Conservation (phyloP, 2,888 invertebrate species). For the Thereva unica region DNA sequence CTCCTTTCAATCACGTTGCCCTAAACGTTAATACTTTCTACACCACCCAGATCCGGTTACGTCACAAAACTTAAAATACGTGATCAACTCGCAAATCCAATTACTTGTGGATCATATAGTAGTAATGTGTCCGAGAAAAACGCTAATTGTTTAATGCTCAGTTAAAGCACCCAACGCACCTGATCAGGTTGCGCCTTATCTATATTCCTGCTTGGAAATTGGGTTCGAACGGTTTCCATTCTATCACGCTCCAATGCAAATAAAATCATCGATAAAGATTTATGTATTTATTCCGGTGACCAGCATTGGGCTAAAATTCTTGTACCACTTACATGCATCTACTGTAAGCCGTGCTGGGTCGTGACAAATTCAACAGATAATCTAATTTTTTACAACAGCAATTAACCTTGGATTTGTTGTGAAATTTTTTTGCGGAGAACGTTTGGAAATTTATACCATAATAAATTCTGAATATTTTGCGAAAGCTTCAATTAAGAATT, state of each 20-base stretch:
- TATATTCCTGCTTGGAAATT: not conserved
- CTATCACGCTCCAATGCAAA: constrained; percentile 24
- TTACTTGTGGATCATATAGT: no score
- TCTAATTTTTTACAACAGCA: constrained; percentile 12
- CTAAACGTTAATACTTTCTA: no score
- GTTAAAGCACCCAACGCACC: no score
- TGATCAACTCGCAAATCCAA: no score
- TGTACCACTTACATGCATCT: not conserved
- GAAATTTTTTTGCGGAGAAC: constrained; percentile 8
- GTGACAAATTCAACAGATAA: constrained; percentile 21
- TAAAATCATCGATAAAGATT: constrained; percentile 24
- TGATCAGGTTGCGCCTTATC: no score
- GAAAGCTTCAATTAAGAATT: not conserved
- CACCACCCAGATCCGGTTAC: no score
- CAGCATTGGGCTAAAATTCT: not conserved
- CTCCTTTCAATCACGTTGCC: no score
- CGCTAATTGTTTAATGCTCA: no score
- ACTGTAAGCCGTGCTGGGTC: not conserved
- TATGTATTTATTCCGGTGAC: constrained; percentile 25
- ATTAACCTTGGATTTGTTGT: constrained; percentile 13
- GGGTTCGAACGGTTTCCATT: constrained; percentile 4
- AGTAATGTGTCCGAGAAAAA: no score
- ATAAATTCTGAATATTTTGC: constrained; percentile 3
- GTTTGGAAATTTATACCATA: constrained; percentile 11
- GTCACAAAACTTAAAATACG: no score